Base-by-base conservation (phyloP, 2,888 invertebrate species). In the Cryptocephalus moraei region DNA sequence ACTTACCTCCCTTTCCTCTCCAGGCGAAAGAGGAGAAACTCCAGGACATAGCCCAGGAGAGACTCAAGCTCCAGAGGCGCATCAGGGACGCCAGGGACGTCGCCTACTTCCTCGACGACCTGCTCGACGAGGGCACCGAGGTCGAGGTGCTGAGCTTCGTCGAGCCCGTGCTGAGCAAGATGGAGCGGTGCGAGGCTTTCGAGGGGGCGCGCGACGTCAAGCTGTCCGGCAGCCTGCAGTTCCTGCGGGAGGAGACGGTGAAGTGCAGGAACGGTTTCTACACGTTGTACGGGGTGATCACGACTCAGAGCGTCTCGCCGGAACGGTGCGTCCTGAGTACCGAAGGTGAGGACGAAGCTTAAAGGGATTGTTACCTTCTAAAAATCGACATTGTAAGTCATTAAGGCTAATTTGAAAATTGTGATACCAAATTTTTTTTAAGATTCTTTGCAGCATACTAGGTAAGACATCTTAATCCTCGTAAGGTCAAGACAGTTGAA, bases 91-190 rank as follows among this genome's bases (percentile, higher is more conserved):
- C 81, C 0, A 65, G 72, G 41, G 76, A 79, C 11, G 80, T 81
- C 0, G 77, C 84, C 1, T 68, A 72, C 33, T 84, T 84, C 56
- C 74, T 81, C 48, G 81, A 84, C 48, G 56, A 58, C 63, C 61
- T 62, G 36, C 68, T 82, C 12, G 68, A 75, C 0, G 77, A 80
- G n/a, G 84, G 82, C 1, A 80, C 79, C 1, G 82, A 84, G 56
- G 80, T 82, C 12, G 87, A 88, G 70, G 74, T 86, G 32, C 72
- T 88, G 1, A 80, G 80, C 11, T 78, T 86, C 46, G 77, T 81
- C 46, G 77, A 75, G 13, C 75, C 82, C 0, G 76, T 86, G 4
- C 68, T 85, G 4, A 78, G 77, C 8, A 78, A 86, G 41, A 72
- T 87, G 52, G 82, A 84, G 59, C 73, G 73, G 50, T 83, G 71